Conservation (phyloP, 2,888 invertebrate genomes). For the Sphecodes monilicornis region DNA sequence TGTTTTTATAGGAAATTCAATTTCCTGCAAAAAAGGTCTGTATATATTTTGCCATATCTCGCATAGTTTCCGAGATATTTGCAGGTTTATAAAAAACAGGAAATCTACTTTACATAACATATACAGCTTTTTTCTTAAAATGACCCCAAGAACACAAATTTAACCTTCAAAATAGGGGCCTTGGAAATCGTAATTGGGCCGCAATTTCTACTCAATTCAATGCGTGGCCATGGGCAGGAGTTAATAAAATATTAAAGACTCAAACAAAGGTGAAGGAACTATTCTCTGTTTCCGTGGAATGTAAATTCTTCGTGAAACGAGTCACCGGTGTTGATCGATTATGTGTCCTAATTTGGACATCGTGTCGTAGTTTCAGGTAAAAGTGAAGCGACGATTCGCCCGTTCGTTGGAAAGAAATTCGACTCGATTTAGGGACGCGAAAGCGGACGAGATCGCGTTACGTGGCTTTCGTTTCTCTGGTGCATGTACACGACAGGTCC, state of each 20-base stretch:
- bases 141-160: no score
- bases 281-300: not conserved
- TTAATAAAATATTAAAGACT: not conserved
- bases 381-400: not conserved
- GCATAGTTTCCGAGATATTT: no score
- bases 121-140: no score
- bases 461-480: conserved; percentile 56
- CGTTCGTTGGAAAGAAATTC: conserved; percentile 24
- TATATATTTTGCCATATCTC: no score
- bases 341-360: not conserved
- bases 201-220: no score
- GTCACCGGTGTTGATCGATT: not conserved
- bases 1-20: no score
- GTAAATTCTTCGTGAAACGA: not conserved
- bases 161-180: no score
- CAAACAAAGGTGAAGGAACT: not conserved
- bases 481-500: conserved; percentile 24
- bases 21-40: no score
- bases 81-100: no score
- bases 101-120: no score
- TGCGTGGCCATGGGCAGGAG: no score
- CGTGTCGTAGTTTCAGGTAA: not conserved
- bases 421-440: conserved; percentile 31
- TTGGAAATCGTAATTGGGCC: no score
- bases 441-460: conserved; percentile 54